A percentile compares a stretch with the other conserved stretches of the same genome.
Conservation (phyloP, 2,888 invertebrate species). For the Neoascia interrupta region DNA sequence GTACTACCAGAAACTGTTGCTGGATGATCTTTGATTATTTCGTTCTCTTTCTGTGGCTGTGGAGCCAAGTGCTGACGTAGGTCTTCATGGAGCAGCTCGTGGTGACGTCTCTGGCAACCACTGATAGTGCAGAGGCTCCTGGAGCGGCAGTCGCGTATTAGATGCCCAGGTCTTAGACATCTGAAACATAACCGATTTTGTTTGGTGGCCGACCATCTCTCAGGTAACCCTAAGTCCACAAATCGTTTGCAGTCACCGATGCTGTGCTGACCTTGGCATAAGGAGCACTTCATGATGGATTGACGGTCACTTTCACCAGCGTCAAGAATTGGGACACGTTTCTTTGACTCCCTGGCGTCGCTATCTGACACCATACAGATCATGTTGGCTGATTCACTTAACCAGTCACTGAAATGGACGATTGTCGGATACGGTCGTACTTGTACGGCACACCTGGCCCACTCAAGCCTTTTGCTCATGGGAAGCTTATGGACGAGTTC, state of each 20-base stretch:
- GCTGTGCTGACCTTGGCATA: slow-evolving; percentile 36
- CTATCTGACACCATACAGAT: slow-evolving; percentile 14
- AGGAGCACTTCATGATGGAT: not conserved
- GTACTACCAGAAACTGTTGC: not conserved
- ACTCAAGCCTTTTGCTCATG: slow-evolving; percentile 27
- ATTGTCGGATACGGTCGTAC: slow-evolving; percentile 17
- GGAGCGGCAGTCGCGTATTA: slow-evolving; percentile 1
- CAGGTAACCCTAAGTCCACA: not conserved
- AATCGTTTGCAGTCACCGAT: slow-evolving; percentile 5
- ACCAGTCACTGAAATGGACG: slow-evolving; percentile 22
- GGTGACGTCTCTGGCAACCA: slow-evolving; percentile 29
- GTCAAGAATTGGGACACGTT: not conserved
- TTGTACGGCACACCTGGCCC: slow-evolving; percentile 15
- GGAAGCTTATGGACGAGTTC: slow-evolving; percentile 33
- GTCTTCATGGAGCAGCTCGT: slow-evolving; percentile 11
- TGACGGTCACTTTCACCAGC: not conserved
- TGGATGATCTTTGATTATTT: not conserved
- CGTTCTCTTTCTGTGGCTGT: not conserved
- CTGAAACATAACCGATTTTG: slow-evolving; percentile 1
- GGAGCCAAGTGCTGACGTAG: not conserved
- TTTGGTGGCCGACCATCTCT: not conserved
- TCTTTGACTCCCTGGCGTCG: too few species aligned
- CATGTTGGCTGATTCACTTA: slow-evolving; percentile 6
- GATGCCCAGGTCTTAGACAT: slow-evolving; percentile 13
- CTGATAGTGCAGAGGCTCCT: not conserved